Evolutionary conservation across 35 echinoderm and acorn worm genomes (phyloP).

Genomic region (Acanthaster planci): DNA sequence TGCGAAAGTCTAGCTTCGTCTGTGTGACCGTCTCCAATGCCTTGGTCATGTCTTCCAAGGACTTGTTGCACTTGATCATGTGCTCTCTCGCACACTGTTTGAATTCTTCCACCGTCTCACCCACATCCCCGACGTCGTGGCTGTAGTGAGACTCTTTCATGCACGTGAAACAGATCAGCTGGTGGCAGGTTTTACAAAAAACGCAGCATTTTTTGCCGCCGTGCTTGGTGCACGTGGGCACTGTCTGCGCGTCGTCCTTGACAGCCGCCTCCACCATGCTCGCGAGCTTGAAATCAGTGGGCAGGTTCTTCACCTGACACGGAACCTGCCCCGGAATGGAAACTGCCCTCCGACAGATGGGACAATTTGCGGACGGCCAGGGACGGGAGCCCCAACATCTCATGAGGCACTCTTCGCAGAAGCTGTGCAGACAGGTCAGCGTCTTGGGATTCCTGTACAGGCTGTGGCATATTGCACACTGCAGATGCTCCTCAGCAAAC

Average conservation of each 20-base stretch:
- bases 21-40: neutral
- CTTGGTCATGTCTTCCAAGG: neutral
- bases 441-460: neutral
- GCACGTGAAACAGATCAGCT: neutral
- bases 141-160: neutral
- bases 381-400: neutral
- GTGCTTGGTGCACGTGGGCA: neutral
- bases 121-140: neutral
- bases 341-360: neutral
- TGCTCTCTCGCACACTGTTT: neutral
- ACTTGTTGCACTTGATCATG: neutral
- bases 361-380: neutral
- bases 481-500: neutral
- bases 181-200: neutral
- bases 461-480: neutral
- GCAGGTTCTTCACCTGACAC: neutral
- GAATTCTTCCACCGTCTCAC: neutral
- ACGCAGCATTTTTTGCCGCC: neutral
- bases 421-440: neutral
- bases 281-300: neutral
- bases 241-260: neutral
- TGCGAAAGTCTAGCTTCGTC: neutral
- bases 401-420: neutral
- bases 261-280: neutral
- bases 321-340: neutral